Evolutionary conservation across 2,797 vertebrate species (phyloP).

Genomic region (Anolis apletophallus): DNA sequence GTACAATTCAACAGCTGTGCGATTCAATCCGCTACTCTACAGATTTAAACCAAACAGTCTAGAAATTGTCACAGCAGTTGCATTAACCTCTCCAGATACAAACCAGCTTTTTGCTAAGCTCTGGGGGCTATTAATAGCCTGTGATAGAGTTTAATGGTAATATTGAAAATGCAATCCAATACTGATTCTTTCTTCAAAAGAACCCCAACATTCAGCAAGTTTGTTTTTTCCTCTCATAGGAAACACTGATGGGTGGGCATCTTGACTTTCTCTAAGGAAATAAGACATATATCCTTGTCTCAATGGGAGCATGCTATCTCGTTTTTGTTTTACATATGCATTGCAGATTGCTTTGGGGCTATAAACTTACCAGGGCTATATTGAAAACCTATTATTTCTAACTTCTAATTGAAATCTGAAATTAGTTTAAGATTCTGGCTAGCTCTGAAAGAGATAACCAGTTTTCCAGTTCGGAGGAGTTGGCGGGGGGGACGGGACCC

Average conservation of each 20-base stretch:
- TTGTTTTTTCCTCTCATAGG: neutral
- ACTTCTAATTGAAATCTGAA: too few species aligned
- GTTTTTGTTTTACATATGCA: too few species aligned
- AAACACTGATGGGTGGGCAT: neutral
- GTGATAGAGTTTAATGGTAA: neutral
- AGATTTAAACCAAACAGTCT: constrained; percentile 1
- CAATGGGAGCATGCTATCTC: too few species aligned
- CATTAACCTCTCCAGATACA: neutral
- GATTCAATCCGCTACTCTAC: neutral
- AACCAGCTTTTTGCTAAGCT: neutral
- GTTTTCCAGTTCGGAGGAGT: too few species aligned
- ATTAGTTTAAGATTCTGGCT: too few species aligned
- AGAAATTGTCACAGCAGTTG: neutral
- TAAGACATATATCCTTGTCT: neutral
- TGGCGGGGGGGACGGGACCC: too few species aligned
- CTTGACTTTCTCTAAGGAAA: neutral
- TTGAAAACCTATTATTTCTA: too few species aligned
- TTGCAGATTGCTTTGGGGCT: too few species aligned
- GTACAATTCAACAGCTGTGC: neutral
- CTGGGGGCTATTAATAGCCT: neutral
- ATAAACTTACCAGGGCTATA: too few species aligned
- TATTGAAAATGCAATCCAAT: neutral
- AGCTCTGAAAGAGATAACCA: too few species aligned
- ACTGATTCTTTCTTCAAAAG: neutral
- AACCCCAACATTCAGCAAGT: neutral